Conservation (phyloP, 37 sponge, comb jelly and placozoan genomes). For the Bolinopsis microptera region DNA sequence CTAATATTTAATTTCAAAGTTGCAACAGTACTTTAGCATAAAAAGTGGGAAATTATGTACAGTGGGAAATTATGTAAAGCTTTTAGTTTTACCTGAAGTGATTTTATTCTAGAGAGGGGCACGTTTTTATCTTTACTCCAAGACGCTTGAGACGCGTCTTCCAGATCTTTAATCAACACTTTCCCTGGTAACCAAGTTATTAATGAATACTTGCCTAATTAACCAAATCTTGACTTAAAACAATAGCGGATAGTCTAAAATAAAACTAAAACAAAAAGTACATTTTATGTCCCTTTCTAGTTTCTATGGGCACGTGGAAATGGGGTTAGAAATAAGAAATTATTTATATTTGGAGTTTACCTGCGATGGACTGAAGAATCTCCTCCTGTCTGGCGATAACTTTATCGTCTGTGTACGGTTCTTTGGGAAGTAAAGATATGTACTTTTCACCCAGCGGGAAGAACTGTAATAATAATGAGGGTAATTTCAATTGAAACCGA, state of each 20-base stretch:
- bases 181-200: too few species aligned
- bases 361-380: neutral
- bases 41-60: too few species aligned
- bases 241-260: neutral
- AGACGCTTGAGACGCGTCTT: neutral
- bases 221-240: neutral
- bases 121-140: slow-evolving; percentile 55
- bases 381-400: neutral
- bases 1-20: too few species aligned
- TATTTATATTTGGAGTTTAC: too few species aligned
- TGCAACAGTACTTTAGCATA: too few species aligned
- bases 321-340: neutral
- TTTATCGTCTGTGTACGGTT: slow-evolving; percentile 29
- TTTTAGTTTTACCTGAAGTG: neutral
- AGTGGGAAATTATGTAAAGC: too few species aligned
- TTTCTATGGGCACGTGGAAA: neutral
- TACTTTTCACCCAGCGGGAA: slow-evolving; percentile 51
- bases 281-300: too few species aligned
- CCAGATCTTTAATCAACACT: neutral
- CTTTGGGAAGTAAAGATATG: slow-evolving; percentile 44
- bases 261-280: neutral
- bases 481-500: too few species aligned
- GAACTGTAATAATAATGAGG: slow-evolving; percentile 46
- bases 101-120: neutral
- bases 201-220: too few species aligned